Evolutionary conservation across 2,113 vertebrate species (phyloP), one percentile per base, ranked within the genome.

Genomic region (Pseudopodoces humilis): DNA sequence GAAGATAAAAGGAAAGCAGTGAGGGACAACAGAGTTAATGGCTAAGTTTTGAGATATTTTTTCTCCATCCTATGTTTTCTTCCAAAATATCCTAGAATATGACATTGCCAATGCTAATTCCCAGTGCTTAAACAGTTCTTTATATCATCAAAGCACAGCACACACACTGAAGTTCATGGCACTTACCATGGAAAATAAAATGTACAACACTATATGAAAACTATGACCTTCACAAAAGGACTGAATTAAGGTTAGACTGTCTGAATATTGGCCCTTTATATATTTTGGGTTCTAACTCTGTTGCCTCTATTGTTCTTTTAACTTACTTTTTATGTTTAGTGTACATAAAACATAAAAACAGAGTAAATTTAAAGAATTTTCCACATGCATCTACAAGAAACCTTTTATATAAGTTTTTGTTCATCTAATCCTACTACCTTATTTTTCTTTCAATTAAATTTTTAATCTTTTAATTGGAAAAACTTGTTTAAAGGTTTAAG

Each of bases 1-100:
- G 47, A 84, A 83, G 71, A 92, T 78, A 83, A 90, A 92, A 92
- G 79, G 22, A 92, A 41, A 94, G 21, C 43, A 92, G 33, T 39
- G 35, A 90, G 47, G 78, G 63, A 83, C 86, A 95, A 90, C 50
- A 88, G 63, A 87, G 39, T 70, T 85, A 92, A 86, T 86, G 58
- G 71, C 71, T 77, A 93, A 80, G 35, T 80, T 95, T 43, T 88
- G 58, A 85, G 62, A 60, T 90, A 23, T 79, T 91, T 93, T 95
- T 88, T 88, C 41, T 83, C 75, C 50, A 70, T 92, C 49, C 24
- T 60, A 60, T 50, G 21, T 58, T 86, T 95, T 90, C 83, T 77
- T 90, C 92, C 59, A 94, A 94, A 94, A 92, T 77, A 83, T 77
- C 46, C 75, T 41, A 53, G 41, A 92, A 85, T 65, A 72, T 33